These are phyloP conservation scores for Oligia strigilis DNA, from an alignment of 2,888 invertebrate species.

Conservation along the genomic window DNA sequence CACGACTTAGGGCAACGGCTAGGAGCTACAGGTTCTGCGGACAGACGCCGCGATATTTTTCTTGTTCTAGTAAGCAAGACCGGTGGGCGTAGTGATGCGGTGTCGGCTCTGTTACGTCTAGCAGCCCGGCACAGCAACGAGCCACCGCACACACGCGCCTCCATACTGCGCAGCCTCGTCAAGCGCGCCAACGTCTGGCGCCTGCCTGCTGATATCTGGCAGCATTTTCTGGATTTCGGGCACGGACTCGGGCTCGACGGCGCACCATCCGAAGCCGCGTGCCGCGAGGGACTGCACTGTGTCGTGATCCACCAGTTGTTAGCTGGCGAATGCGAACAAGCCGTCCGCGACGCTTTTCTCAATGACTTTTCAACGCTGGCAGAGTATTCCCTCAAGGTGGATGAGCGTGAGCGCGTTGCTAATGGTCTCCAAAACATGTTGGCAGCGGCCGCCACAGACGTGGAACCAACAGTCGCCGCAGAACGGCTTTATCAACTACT, in stretches of 20 bases:
- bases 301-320: constrained; percentile 77
- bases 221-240: constrained; percentile 73
- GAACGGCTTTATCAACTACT: constrained; percentile 67
- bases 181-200: constrained; percentile 81
- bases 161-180: constrained; percentile 80
- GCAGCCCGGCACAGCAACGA: constrained; percentile 76
- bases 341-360: constrained; percentile 70
- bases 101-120: constrained; percentile 74
- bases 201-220: constrained; percentile 75
- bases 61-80: constrained; percentile 83
- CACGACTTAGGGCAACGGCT: constrained; percentile 76
- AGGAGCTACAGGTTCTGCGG: constrained; percentile 69
- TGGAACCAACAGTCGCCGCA: constrained; percentile 49
- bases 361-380: constrained; percentile 73
- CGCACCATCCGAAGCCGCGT: constrained; percentile 69
- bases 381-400: constrained; percentile 72
- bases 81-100: constrained; percentile 73
- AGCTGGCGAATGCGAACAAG: constrained; percentile 54
- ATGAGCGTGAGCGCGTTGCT: constrained; percentile 70
- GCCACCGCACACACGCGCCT: constrained; percentile 76
- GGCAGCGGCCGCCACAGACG: constrained; percentile 59
- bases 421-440: constrained; percentile 67
- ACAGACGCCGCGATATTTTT: constrained; percentile 80
- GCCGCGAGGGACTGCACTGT: constrained; percentile 80
- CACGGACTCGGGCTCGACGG: constrained; percentile 81